These are phyloP conservation scores for Ceratitis capitata DNA, from an alignment of 1,140 invertebrate genomes.

Conservation along the genomic window DNA sequence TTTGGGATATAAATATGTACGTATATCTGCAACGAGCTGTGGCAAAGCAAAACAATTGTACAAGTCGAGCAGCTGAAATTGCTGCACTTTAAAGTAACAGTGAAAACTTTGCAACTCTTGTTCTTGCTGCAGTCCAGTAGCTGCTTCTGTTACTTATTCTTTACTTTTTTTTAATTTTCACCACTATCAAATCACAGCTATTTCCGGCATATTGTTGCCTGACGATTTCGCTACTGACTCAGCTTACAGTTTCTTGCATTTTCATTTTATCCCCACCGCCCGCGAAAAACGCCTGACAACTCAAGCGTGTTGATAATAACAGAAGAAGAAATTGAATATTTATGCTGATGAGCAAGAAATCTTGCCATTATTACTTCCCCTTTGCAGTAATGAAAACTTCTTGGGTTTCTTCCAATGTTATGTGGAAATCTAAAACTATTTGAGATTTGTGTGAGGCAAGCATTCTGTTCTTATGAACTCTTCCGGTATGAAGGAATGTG, in stretches of 20 bases:
- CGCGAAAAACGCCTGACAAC: not conserved
- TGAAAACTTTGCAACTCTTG: not conserved
- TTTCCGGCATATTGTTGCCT: not conserved
- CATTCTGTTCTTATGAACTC: not conserved
- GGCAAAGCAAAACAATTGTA: not conserved
- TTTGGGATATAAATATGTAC: not conserved
- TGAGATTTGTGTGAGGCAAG: not conserved
- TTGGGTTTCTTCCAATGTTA: not conserved
- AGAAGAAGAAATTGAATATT: slow-evolving; percentile 35
- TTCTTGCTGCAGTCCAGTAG: not conserved
- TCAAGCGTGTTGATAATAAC: slow-evolving; percentile 24
- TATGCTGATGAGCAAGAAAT: slow-evolving; percentile 27
- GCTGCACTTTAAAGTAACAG: not conserved
- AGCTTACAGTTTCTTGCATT: not conserved
- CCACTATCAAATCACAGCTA: not conserved
- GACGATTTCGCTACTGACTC: not conserved
- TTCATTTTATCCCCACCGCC: not conserved
- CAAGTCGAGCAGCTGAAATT: not conserved
- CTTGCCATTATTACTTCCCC: not conserved
- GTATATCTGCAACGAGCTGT: not conserved
- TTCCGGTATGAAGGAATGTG: not conserved
- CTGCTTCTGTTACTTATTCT: not conserved
- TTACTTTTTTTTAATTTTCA: not conserved
- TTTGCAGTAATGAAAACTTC: not conserved
- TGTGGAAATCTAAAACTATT: slow-evolving; percentile 9